Conservation (phyloP, 2,797 vertebrate genomes). For the Cyprinella venusta region DNA sequence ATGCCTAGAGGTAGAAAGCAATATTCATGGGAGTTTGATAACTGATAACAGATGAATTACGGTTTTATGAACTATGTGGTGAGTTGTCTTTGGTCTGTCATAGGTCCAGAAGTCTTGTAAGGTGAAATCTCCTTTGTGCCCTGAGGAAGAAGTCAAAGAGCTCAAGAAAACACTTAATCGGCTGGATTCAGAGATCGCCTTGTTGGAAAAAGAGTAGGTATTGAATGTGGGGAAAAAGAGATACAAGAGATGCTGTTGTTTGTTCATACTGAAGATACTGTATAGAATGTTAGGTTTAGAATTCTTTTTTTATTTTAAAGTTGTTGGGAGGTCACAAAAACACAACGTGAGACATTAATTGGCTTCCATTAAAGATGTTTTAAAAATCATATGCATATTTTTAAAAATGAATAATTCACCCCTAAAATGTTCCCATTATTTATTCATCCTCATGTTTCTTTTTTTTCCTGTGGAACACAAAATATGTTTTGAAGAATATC, state of each 20-base stretch:
- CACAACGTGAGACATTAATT: neutral
- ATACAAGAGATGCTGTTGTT: neutral
- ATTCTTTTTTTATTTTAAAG: neutral
- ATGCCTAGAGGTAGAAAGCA: neutral
- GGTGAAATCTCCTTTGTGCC: constrained; percentile 52
- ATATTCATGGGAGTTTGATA: neutral
- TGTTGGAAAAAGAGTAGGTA: constrained; percentile 85
- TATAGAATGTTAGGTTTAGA: neutral
- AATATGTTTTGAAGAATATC: neutral
- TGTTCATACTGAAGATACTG: constrained; percentile 12
- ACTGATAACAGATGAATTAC: neutral
- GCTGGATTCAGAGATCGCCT: constrained; percentile 84
- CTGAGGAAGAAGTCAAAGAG: constrained; percentile 77
- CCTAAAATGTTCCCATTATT: neutral
- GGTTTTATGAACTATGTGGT: neutral
- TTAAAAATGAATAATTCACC: neutral
- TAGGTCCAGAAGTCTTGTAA: neutral
- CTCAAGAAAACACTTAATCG: constrained; percentile 76
- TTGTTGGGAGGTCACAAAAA: neutral
- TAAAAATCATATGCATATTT: neutral
- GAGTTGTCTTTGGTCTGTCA: neutral
- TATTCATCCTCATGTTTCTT: neutral
- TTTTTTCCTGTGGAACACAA: neutral
- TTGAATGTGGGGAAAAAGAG: constrained; percentile 24
- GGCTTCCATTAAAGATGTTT: neutral